Conservation (phyloP, 2,888 invertebrate genomes). For the Octodonta nipae region DNA sequence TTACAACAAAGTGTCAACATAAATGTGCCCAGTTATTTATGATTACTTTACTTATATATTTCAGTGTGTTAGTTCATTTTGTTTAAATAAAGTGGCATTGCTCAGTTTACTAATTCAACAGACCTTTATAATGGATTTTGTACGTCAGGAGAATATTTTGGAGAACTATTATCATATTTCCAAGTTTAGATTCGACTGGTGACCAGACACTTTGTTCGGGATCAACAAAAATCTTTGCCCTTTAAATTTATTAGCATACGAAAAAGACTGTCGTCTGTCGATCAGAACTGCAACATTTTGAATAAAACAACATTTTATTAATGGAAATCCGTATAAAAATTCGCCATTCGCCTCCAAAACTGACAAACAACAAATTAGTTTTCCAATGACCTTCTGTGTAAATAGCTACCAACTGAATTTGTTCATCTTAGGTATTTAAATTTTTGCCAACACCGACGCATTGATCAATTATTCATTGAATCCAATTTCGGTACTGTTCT, state of each 20-base stretch:
- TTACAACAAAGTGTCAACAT: no score
- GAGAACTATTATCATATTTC: no score
- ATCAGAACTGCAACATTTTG: conserved; percentile 8
- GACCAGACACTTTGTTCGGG: background rate
- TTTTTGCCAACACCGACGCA: conserved; percentile 5
- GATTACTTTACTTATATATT: no score
- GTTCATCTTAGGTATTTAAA: conserved; percentile 3
- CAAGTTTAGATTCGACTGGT: no score
- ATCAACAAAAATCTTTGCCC: conserved; percentile 3
- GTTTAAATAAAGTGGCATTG: no score
- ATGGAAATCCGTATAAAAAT: conserved; percentile 3
- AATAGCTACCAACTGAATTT: conserved; percentile 4
- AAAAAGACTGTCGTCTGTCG: conserved; percentile 2
- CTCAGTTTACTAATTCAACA: no score
- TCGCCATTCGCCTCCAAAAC: conserved; percentile 7
- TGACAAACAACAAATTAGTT: conserved; percentile 8
- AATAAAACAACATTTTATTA: conserved; percentile 9
- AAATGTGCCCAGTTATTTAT: no score
- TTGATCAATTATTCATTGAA: conserved; percentile 5
- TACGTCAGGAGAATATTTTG: no score
- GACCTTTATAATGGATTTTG: no score
- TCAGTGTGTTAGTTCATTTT: no score
- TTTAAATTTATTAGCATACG: conserved; percentile 8
- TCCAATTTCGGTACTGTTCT: no score
- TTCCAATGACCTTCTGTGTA: conserved; percentile 6